Percentiles rank a stretch among this genome's conserved stretches.
phyloP scores from a whole-genome alignment of 2,113 vertebrate species.

The Dinomys branickii region DNA sequence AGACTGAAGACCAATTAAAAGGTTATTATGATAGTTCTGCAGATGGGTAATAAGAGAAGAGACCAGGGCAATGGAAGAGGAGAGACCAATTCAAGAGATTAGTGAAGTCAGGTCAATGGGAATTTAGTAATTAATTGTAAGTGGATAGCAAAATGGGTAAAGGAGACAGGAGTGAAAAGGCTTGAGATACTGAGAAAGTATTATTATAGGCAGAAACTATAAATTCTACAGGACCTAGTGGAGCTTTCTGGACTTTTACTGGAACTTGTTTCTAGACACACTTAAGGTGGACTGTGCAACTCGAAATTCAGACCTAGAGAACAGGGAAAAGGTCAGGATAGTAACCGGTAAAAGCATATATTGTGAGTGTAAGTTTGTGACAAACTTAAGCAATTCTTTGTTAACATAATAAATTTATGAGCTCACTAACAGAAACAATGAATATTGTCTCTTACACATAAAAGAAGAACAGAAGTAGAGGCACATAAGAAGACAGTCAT shows the following conservation, averaged over 20 bases:
- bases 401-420: neutral
- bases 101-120: conserved; percentile 20
- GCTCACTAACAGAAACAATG: neutral
- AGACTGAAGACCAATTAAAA: conserved; percentile 63
- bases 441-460: neutral
- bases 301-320: conserved; percentile 2
- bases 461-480: neutral
- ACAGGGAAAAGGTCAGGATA: neutral
- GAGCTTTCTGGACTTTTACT: neutral
- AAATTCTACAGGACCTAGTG: neutral
- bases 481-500: neutral
- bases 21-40: conserved; percentile 48
- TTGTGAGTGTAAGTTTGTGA: neutral
- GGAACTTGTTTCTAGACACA: neutral
- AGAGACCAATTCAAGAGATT: conserved; percentile 64
- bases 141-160: neutral
- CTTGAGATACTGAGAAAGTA: conserved; percentile 33
- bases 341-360: neutral
- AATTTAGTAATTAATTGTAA: conserved; percentile 51
- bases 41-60: conserved; percentile 34
- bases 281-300: neutral
- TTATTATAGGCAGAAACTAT: neutral
- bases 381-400: neutral
- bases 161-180: neutral
- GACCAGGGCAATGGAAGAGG: conserved; percentile 35